These are phyloP conservation scores for Sitobion miscanthi DNA, from an alignment of 1,140 invertebrate species.

Conservation along the genomic window DNA sequence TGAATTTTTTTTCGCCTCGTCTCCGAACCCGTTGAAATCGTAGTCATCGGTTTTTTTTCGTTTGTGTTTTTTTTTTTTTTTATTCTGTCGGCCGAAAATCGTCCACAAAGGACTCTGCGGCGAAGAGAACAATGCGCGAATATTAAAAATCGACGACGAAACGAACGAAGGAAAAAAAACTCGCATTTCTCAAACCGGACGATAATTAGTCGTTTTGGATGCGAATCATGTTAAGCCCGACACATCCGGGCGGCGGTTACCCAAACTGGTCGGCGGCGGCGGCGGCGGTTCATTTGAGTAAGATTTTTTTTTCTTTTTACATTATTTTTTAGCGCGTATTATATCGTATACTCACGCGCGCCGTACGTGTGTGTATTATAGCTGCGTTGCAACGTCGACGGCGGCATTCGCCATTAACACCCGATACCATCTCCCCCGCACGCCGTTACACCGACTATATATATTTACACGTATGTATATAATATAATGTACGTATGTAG, in stretches of 20 bases:
- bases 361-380: not conserved
- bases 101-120: not conserved
- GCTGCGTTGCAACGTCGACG: not conserved
- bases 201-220: constrained; percentile 52
- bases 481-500: not conserved
- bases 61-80: not conserved
- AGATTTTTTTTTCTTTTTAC: not conserved
- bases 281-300: constrained; percentile 34
- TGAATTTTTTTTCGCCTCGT: constrained; percentile 24
- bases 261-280: constrained; percentile 45
- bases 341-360: not conserved
- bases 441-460: not conserved
- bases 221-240: constrained; percentile 37
- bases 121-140: constrained; percentile 51
- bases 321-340: constrained; percentile 7
- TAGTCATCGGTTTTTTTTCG: not conserved
- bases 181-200: not conserved
- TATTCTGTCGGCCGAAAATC: not conserved
- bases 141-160: constrained; percentile 21
- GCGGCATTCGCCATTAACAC: constrained; percentile 52
- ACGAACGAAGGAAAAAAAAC: not conserved
- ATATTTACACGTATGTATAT: not conserved
- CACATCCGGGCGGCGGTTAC: constrained; percentile 36
- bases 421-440: constrained; percentile 31
- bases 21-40: not conserved